Conservation (phyloP, 1,140 invertebrate genomes). For the Eriocheir sinensis region DNA sequence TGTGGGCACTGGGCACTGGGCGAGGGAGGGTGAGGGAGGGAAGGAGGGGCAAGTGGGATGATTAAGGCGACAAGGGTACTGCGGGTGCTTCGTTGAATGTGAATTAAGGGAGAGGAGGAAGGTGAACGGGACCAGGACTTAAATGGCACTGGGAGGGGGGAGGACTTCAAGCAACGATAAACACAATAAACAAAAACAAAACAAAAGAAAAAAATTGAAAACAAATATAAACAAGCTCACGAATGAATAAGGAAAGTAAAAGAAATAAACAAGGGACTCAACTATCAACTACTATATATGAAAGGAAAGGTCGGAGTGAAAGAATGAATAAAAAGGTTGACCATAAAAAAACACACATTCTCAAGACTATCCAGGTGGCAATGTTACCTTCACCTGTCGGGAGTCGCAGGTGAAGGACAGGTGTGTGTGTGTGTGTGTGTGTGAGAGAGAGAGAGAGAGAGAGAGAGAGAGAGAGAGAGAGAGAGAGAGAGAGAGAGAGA, state of each 20-base stretch:
- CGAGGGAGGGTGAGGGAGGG: not conserved
- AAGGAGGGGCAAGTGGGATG: not conserved
- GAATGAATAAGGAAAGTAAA: not conserved
- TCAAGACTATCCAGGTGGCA: not conserved
- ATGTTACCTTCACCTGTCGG: not conserved
- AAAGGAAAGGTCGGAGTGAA: too few relatives aligned
- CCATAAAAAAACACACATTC: not conserved
- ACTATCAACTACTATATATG: too few relatives aligned
- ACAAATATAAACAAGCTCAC: not conserved
- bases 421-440: slow-evolving; percentile 27
- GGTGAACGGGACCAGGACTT: slow-evolving; percentile 2
- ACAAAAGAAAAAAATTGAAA: not conserved
- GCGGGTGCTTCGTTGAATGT: not conserved
- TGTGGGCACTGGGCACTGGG: not conserved
- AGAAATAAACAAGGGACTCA: too few relatives aligned
- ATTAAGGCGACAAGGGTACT: not conserved
- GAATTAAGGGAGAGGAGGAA: not conserved
- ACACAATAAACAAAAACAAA: not conserved
- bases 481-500: slow-evolving; percentile 53
- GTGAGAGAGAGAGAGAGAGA: slow-evolving; percentile 58
- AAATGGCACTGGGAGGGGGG: not conserved
- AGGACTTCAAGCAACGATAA: not conserved
- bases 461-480: slow-evolving; percentile 60
- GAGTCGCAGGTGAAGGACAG: slow-evolving; percentile 29
- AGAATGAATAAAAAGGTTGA: not conserved